Evolutionary conservation across 2,888 invertebrate species (phyloP), one percentile per base, ranked within the genome.

Genomic region (Melanostoma scalare): DNA sequence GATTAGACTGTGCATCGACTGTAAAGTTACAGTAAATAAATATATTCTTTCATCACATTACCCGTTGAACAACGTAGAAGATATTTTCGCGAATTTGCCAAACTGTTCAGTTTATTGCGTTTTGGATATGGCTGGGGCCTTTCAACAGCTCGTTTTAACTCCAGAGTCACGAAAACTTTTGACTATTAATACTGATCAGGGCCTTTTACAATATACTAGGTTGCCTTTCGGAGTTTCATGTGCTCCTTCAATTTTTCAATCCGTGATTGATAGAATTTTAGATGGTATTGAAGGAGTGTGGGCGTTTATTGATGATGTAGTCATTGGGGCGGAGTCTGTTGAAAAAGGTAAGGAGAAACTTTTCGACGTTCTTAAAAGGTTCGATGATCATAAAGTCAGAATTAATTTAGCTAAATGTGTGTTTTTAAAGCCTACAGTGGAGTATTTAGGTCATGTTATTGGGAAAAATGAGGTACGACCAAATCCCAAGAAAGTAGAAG

Each of bases 1-100:
- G 6, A 35, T 60, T n/a, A 48, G 89, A 53, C 77, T 89, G 10
- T 88, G 88, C 85, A 86, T 87, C 3, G 89, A 90, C 86, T 88
- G 86, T 52, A 88, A 88, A 67, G 84, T 80, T 46, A 88, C 89
- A 0, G 44, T 81, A 4, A 81, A 81, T 48, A 81, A 67, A 56
- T 40, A 50, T n/a, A 6, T 81, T 10, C 33, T 87, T 40, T 73
- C 74, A 10, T 87, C 88, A 10, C 86, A 87, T 63, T 89, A 87
- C 69, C 87, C 87, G 20, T 46, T 60, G 20, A 60, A 60, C 9
- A 63, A 53, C 3, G 53, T 65, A 30, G 58, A 58, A 36, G 68
- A 75, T 20, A 44, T 58, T 48, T 68, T 75, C 2, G 46, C 75
- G 1, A 73, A 75, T 10, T 48, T 89, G 30, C 73, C 68, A 52